Base-by-base conservation (phyloP, 2,113 vertebrate genomes). In the Actinemys pallida region DNA sequence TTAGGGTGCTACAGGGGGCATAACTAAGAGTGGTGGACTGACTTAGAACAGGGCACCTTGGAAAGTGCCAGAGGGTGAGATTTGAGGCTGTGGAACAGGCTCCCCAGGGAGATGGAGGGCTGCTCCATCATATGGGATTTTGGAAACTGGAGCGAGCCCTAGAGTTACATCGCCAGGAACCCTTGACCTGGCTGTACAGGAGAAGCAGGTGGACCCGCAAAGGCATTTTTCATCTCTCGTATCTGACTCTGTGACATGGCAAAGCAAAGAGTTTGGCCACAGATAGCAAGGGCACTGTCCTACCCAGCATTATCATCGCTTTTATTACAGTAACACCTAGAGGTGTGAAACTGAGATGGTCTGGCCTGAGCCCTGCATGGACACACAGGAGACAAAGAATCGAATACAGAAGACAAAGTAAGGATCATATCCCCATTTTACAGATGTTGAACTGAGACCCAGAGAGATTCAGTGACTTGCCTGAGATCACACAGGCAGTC, bases 341-440 rank as follows among this genome's bases (percentile, higher is more conserved):
- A 52, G 89, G 85, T 78, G 84, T 89, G 90, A 53, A 91, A 87
- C 65, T 50, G 57, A 95, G 85, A 35, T 45, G 85, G 83, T 49
- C 54, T 95, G 84, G 88, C 92, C n/a, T 59, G 95, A 92, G 92
- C 75, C 83, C 83, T 92, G 86, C 83, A 87, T 79, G 95, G 92
- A 95, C 92, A 94, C 87, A 9, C 10, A 39, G 19, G 20, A 76
- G 86, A 69, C 57, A 93, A 6, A 53, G 84, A 45, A 20, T 76
- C 7, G 47, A 27, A 76, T 76, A 45, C 12, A 47, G 25, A 78
- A 78, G 75, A 45, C 19, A 95, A 92, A 87, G 87, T 89, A 92
- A 75, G 72, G 72, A 24, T 25, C 39, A 42, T 47, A 35, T 72
- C n/a, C 65, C n/a, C 35, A 22, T n/a, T n/a, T n/a, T 39, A 39